phyloP scores from a whole-genome alignment of 1,140 invertebrate genomes.

The Temnothorax longispinosus region DNA sequence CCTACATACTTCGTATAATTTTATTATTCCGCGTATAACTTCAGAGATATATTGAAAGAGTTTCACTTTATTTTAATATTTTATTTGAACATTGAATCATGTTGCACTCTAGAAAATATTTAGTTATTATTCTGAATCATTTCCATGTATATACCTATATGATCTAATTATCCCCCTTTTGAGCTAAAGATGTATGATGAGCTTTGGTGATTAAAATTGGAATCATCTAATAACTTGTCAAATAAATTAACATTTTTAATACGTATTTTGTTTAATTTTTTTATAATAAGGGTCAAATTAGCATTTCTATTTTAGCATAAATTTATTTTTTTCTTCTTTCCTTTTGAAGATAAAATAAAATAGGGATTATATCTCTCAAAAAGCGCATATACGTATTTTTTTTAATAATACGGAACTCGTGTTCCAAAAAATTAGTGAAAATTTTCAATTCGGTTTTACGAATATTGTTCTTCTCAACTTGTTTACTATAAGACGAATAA shows the following conservation, averaged over 20 bases:
- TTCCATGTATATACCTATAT: not conserved
- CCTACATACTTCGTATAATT: not conserved
- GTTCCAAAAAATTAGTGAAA: not conserved
- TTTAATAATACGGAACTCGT: not conserved
- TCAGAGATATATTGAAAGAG: not conserved
- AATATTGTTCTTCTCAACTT: not conserved
- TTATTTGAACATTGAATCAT: not conserved
- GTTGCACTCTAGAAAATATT: not conserved
- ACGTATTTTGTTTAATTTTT: not conserved
- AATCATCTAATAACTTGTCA: not conserved
- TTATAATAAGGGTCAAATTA: not conserved
- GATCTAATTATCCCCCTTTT: not conserved
- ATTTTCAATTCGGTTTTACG: not conserved
- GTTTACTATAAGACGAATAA: not conserved
- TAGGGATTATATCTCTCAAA: not conserved
- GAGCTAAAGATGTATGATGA: not conserved
- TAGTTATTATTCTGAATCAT: not conserved
- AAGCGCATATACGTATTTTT: not conserved
- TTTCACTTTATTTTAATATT: not conserved
- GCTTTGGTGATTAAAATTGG: not conserved
- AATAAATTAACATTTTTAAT: not conserved
- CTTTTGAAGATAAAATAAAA: not conserved
- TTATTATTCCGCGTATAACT: not conserved
- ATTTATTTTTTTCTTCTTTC: not conserved
- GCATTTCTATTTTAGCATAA: not conserved